Percentiles rank a stretch among this genome's conserved stretches.
phyloP scores from a whole-genome alignment of 2,113 vertebrate species.

The Gracilinanus agilis region DNA sequence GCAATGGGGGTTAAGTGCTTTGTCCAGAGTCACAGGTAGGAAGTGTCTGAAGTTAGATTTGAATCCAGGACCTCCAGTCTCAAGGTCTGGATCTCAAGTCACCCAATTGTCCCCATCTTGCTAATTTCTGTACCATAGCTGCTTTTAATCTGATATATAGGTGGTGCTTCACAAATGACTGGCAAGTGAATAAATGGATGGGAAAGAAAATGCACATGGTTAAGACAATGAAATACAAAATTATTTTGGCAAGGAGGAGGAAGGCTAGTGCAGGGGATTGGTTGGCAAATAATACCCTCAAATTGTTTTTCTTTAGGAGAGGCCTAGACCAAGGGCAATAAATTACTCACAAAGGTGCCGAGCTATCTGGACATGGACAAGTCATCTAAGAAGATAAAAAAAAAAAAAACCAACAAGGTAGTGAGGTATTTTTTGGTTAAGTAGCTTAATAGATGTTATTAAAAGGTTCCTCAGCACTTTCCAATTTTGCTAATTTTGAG shows the following conservation, averaged over 20 bases:
- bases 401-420: conserved; percentile 26
- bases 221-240: background rate
- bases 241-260: background rate
- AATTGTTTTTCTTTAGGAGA: background rate
- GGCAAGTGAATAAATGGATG: background rate
- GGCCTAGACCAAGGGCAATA: background rate
- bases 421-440: conserved; percentile 48
- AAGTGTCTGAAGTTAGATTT: too few relatives aligned
- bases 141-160: background rate
- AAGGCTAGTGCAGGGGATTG: background rate
- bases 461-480: conserved; percentile 24
- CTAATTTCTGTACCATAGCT: background rate
- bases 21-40: too few relatives aligned
- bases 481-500: conserved; percentile 26
- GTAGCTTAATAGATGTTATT: conserved; percentile 20
- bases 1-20: too few relatives aligned
- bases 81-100: too few relatives aligned
- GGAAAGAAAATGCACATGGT: background rate
- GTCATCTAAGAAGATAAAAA: background rate
- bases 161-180: background rate
- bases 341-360: background rate
- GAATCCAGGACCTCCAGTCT: too few relatives aligned
- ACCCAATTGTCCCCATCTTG: background rate
- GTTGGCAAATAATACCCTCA: background rate
- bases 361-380: background rate